Conservation (phyloP, 1,140 invertebrate species). For the Psilanteris sp. region DNA sequence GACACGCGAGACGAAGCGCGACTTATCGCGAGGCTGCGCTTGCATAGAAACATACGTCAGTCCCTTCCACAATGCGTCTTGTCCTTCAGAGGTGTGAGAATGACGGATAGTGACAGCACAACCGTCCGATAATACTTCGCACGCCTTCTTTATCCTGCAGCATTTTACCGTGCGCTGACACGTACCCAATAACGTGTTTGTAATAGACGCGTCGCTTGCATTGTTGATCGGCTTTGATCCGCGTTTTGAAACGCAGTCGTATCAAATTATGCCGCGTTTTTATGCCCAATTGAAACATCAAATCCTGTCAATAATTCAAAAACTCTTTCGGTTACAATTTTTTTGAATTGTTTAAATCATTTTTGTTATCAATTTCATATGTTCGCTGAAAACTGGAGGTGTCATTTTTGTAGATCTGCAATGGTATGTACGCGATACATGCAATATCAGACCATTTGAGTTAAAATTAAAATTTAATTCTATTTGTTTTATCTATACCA, state of each 20-base stretch:
- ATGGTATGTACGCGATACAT: too few relatives aligned
- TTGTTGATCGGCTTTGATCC: slow-evolving; percentile 56
- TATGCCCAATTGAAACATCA: slow-evolving; percentile 51
- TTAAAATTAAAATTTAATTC: too few relatives aligned
- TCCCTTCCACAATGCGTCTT: slow-evolving; percentile 51
- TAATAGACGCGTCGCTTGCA: slow-evolving; percentile 56
- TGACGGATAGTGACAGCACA: slow-evolving; percentile 63
- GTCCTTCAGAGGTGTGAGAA: slow-evolving; percentile 67
- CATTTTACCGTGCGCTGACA: slow-evolving; percentile 60
- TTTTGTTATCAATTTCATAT: too few relatives aligned
- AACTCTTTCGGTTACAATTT: slow-evolving; percentile 18
- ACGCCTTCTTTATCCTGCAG: slow-evolving; percentile 60
- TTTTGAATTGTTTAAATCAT: background rate
- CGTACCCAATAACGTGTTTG: slow-evolving; percentile 62
- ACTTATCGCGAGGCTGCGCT: slow-evolving; percentile 41
- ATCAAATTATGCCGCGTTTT: slow-evolving; percentile 44
- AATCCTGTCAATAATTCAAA: slow-evolving; percentile 24
- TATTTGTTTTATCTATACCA: too few relatives aligned
- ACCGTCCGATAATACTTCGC: slow-evolving; percentile 60
- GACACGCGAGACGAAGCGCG: slow-evolving; percentile 52
- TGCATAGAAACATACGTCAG: slow-evolving; percentile 26
- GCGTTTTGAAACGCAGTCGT: slow-evolving; percentile 38
- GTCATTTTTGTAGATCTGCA: too few relatives aligned
- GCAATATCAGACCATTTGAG: too few relatives aligned
- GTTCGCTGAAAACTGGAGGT: too few relatives aligned